Conservation (phyloP, 2,797 vertebrate genomes). For the Gallirallus australis region DNA sequence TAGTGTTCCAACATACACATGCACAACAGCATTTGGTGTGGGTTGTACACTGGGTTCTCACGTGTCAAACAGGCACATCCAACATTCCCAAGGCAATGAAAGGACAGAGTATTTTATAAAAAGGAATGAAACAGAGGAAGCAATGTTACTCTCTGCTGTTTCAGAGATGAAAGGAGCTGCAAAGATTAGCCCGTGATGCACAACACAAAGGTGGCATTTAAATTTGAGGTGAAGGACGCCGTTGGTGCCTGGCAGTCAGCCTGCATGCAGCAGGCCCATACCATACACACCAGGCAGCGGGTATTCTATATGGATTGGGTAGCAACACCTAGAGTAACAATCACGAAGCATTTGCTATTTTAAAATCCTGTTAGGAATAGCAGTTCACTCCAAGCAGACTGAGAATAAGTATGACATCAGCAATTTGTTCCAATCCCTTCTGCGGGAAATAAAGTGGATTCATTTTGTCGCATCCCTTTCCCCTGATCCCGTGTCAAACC, state of each 20-base stretch:
- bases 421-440: conserved; percentile 6
- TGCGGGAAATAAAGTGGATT: not conserved
- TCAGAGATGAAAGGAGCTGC: not conserved
- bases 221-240: not conserved
- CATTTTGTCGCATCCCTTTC: not conserved
- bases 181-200: not conserved
- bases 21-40: not conserved
- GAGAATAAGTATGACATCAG: conserved; percentile 10
- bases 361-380: conserved; percentile 5
- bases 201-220: not conserved
- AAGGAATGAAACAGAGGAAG: not conserved
- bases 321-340: not conserved
- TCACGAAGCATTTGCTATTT: not conserved
- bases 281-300: not conserved
- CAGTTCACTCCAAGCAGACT: not conserved
- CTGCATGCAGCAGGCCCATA: not conserved
- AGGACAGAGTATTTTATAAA: not conserved
- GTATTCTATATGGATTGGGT: fast-evolving
- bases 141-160: not conserved
- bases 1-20: not conserved
- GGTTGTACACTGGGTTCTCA: conserved; percentile 31
- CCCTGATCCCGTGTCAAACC: not conserved
- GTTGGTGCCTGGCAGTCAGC: not conserved
- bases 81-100: not conserved
- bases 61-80: not conserved